Percentiles rank a stretch among this genome's conserved stretches.
Conservation (phyloP, 1,140 invertebrate genomes). For the Amphibalanus amphitrite region DNA sequence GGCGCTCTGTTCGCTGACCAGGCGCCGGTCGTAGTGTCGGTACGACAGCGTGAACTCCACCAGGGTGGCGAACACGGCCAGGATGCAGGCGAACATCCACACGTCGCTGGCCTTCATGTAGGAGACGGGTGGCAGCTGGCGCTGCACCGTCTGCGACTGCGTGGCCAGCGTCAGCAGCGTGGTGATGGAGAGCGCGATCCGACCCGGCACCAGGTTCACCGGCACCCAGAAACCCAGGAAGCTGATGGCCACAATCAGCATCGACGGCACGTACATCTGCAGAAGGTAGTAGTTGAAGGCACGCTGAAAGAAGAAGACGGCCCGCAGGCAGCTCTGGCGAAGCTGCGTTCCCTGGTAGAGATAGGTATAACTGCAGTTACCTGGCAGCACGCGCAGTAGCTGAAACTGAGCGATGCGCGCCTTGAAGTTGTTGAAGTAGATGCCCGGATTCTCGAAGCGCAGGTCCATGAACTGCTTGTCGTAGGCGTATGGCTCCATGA, state of each 20-base stretch:
- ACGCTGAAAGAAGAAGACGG: slow-evolving; percentile 4
- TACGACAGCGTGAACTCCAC: not conserved
- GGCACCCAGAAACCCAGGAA: slow-evolving; percentile 17
- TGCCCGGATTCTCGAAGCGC: not conserved
- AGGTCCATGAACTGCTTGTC: not conserved
- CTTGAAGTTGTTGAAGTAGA: not conserved
- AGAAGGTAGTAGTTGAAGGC: slow-evolving; percentile 10
- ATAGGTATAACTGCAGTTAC: not conserved
- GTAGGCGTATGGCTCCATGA: not conserved
- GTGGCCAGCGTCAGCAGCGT: slow-evolving; percentile 17
- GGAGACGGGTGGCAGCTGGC: slow-evolving; percentile 6
- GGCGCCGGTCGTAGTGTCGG: not conserved
- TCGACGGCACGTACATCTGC: slow-evolving; percentile 15
- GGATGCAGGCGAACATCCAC: not conserved
- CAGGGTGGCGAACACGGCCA: not conserved
- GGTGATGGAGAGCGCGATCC: slow-evolving; percentile 17
- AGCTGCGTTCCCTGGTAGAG: not conserved
- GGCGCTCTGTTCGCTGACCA: too few species aligned
- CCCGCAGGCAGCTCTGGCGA: not conserved
- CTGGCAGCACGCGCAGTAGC: not conserved
- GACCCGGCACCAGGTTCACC: slow-evolving; percentile 14
- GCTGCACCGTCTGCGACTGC: not conserved
- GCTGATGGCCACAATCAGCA: slow-evolving; percentile 15
- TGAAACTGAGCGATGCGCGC: not conserved
- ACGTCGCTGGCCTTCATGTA: slow-evolving; percentile 6